Base-by-base conservation (phyloP, 2,888 invertebrate species). In the Chrysolina americana region DNA sequence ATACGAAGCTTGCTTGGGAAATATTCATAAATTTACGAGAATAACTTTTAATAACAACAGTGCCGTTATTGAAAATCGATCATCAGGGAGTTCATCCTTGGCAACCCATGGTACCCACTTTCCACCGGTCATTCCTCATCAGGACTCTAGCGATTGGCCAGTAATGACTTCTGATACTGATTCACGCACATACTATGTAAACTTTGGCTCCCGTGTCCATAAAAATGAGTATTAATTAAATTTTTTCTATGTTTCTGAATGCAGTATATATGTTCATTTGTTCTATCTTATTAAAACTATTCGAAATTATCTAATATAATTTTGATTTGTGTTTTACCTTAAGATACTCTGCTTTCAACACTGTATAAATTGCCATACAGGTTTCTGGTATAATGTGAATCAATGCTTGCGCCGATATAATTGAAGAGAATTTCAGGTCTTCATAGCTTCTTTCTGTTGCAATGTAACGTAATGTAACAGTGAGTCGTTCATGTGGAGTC, bases 371-470 rank as follows among this genome's bases (percentile, higher is more conserved):
- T 21, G 69, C 69, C 44, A 47, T 28, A 69, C 69, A 69, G 41
- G 69, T 69, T 69, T 69, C 69, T 44, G 80, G 79, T 64, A 81
- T 76, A 53, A 80, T 79, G 41, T 70, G 36, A 44, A 78, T 69
- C 41, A 79, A 70, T 41, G 81, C 77, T 73, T 79, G 79, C 17
- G 76, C 59, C 19, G 74, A 81, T 50, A 80, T 80, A 28, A 76
- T 69, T 48, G 78, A 70, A 63, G 75, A 66, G 69, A 74, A 80
- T 71, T 79, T 78, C 15, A 80, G 59, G 68, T 80, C 76, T 80
- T 84, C 79, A 63, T 80, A 83, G 50, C 74, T 79, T 68, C 80
- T 79, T 69, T 82, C 82, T 63, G 81, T 81, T 21, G 80, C 81
- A 66, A 81, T 74, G 77, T 74, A 81, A 73, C 81, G 36, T 36